Base-by-base conservation (phyloP, 2,888 invertebrate species). In the Leucophora obtusa region DNA sequence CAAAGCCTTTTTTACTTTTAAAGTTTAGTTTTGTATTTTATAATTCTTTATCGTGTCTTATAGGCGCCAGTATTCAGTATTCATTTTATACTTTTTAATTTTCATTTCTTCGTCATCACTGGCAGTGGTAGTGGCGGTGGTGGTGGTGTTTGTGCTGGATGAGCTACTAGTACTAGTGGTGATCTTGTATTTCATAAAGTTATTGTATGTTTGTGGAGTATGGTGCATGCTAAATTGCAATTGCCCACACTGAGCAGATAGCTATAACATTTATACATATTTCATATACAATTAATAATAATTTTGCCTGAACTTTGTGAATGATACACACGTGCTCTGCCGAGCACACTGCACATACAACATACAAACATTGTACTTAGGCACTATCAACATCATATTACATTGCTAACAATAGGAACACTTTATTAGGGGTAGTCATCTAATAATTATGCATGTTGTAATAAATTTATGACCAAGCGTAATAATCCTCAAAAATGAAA, bases 201-300 rank as follows among this genome's bases (percentile, higher is more conserved):
- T 47, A 47, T 47, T 47, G 15, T 38, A 38, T 14, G 38, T 14
- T 47, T 47, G n/a, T n/a, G 17, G 43, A 60, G 60, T 65, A 73
- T 72, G 72, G 71, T 75, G 80, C 80, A 76, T 81, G 80, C 54
- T 76, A 76, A 81, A 76, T 81, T 72, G 65, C 73, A 81, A 73
- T 69, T 76, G 80, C 76, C 80, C 76, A 81, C 76, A 76, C 80
- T 60, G 50, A 47, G 56, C 38, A 63, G 53, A 68, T 73, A 54
- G 11, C n/a, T 10, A 38, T 14, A 53, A 38, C 35, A 50, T 59
- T 18, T 28, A n/a, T 66, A 77, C 65, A 71, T 71, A 66, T 77
- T 77, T 77, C 60, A 71, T 71, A 77, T 71, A 38, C 71, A 77
- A 77, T 77, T 77, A 77, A 77, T 71, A 77, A 71, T 60, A 71